Percentiles rank a stretch among this genome's conserved stretches.
phyloP scores from a whole-genome alignment of 2,888 invertebrate genomes.

The Aphidoletes aphidimyza region DNA sequence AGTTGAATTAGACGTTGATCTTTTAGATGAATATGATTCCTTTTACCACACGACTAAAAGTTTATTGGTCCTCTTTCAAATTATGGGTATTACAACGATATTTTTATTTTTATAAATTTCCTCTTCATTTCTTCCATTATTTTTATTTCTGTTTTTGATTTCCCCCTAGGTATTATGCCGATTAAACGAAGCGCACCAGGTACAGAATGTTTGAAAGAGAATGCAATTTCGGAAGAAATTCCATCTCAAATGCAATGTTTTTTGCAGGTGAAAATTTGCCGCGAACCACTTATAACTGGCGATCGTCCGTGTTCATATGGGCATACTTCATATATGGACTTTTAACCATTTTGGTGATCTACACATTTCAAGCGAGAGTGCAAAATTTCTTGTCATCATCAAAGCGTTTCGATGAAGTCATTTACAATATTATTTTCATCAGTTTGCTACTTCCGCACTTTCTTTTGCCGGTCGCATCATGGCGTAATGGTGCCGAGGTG shows the following conservation, averaged over 20 bases:
- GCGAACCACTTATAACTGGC: slow-evolving; percentile 73
- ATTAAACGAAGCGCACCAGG: slow-evolving; percentile 69
- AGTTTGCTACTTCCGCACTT: slow-evolving; percentile 79
- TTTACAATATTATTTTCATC: slow-evolving; percentile 79
- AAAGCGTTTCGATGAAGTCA: slow-evolving; percentile 78
- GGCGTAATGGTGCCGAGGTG: slow-evolving; percentile 77
- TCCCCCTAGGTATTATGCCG: too few species aligned
- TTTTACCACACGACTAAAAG: slow-evolving; percentile 79
- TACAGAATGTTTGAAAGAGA: slow-evolving; percentile 60
- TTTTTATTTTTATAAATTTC: too few species aligned
- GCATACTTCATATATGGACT: slow-evolving; percentile 73
- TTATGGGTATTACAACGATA: slow-evolving; percentile 81
- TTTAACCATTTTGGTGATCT: slow-evolving; percentile 71
- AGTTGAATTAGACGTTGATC: slow-evolving; percentile 69
- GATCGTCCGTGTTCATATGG: slow-evolving; percentile 75
- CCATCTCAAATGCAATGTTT: too few species aligned
- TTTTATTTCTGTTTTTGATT: too few species aligned
- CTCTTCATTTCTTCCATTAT: too few species aligned
- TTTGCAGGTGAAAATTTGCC: slow-evolving; percentile 66
- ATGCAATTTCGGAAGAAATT: too few species aligned
- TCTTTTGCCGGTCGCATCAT: slow-evolving; percentile 74
- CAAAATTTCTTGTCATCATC: slow-evolving; percentile 71
- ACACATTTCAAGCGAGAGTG: slow-evolving; percentile 70
- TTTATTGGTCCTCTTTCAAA: slow-evolving; percentile 76
- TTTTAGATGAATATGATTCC: slow-evolving; percentile 75